Conservation (phyloP, 1,140 invertebrate species). For the Zaprionus africanus region DNA sequence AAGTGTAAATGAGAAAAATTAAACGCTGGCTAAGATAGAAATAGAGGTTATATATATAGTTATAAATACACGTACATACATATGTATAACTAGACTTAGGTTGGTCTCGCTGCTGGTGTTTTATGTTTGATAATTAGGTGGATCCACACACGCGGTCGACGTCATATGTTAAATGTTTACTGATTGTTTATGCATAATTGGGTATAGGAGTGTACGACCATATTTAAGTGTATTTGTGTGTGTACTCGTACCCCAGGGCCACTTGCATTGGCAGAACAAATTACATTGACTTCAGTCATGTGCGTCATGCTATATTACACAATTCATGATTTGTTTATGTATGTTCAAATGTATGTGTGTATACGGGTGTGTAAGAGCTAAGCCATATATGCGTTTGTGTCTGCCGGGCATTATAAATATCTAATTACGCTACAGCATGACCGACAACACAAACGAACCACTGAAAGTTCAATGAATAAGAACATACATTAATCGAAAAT, state of each 20-base stretch:
- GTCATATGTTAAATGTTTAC: slow-evolving; percentile 48
- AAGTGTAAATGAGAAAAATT: too few species aligned
- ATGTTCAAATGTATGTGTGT: slow-evolving; percentile 13
- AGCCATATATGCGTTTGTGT: not conserved
- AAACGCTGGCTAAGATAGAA: too few species aligned
- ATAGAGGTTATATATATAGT: too few species aligned
- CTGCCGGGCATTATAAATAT: slow-evolving; percentile 67
- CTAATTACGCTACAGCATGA: slow-evolving; percentile 61
- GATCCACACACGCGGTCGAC: slow-evolving; percentile 22
- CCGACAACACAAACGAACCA: slow-evolving; percentile 6
- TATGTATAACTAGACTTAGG: not conserved
- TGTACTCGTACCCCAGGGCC: slow-evolving; percentile 23
- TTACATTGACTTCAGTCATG: slow-evolving; percentile 68
- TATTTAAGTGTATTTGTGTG: not conserved
- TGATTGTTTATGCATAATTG: slow-evolving; percentile 19
- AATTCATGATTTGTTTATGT: slow-evolving; percentile 37
- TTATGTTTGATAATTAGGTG: slow-evolving; percentile 66
- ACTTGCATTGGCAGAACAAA: slow-evolving; percentile 47
- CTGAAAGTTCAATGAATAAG: slow-evolving; percentile 11
- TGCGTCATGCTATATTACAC: slow-evolving; percentile 47
- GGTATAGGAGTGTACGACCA: not conserved
- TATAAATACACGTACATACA: too few species aligned
- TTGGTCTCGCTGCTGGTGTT: slow-evolving; percentile 49
- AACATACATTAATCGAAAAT: not conserved
- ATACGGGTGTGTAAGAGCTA: not conserved